Evolutionary conservation across 2,113 vertebrate genomes (phyloP).

Genomic region (Tachysurus fulvidraco): DNA sequence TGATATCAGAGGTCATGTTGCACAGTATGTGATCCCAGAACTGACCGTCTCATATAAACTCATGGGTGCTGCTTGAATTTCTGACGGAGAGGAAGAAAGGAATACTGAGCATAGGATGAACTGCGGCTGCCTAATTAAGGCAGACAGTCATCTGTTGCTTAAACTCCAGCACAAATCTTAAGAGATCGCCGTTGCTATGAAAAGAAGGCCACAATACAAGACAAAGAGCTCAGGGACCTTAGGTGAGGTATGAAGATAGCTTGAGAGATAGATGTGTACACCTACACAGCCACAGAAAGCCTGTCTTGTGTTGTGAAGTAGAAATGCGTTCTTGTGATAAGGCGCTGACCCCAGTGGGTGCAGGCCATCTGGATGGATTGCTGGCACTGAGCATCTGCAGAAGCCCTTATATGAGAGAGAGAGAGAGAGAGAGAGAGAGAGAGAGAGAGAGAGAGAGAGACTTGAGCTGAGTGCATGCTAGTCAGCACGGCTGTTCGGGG

Average conservation of each 20-base stretch:
- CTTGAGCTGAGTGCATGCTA: slow-evolving; percentile 46
- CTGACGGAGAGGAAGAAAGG: neutral
- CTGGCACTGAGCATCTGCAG: slow-evolving; percentile 46
- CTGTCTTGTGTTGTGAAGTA: neutral
- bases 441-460: slow-evolving; percentile 30
- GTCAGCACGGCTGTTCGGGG: slow-evolving; percentile 29
- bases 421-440: slow-evolving; percentile 28
- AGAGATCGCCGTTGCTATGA: neutral
- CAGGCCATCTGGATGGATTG: slow-evolving; percentile 49
- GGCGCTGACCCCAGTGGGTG: slow-evolving; percentile 31
- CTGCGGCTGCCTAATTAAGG: slow-evolving; percentile 29
- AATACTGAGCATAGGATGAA: neutral
- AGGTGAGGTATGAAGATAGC: neutral
- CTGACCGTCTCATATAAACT: slow-evolving; percentile 18
- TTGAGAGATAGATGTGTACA: neutral
- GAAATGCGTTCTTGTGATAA: slow-evolving; percentile 42
- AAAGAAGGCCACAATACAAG: neutral
- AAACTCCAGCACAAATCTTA: neutral
- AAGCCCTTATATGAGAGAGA: slow-evolving; percentile 47
- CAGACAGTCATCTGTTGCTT: neutral
- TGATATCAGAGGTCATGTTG: slow-evolving; percentile 25
- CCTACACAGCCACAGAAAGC: neutral
- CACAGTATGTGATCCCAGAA: neutral
- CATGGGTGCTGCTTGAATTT: slow-evolving; percentile 31
- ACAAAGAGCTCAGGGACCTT: neutral